A percentile compares a stretch with the other conserved stretches of the same genome.
Conservation (phyloP, 2,797 vertebrate genomes). For the Amphiprion clarkii region DNA sequence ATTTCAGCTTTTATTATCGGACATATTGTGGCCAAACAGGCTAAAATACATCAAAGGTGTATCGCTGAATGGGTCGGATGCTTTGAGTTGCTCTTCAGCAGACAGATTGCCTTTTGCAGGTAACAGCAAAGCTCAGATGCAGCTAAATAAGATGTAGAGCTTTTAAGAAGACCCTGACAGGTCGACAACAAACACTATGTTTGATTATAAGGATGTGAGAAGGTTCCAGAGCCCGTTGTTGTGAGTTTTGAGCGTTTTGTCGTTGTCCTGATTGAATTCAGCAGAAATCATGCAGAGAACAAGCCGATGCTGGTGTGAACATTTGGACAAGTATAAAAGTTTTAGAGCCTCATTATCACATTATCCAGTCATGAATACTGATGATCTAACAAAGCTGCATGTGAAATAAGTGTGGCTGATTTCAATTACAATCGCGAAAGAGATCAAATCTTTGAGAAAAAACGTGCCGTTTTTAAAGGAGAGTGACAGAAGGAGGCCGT, state of each 20-base stretch:
- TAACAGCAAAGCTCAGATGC: neutral
- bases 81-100: neutral
- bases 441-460: too few species aligned
- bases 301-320: neutral
- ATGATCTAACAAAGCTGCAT: neutral
- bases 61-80: slow-evolving; percentile 23
- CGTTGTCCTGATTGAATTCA: neutral
- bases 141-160: neutral
- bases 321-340: neutral
- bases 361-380: neutral
- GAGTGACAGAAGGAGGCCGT: too few species aligned
- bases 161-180: neutral
- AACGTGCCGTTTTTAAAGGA: too few species aligned
- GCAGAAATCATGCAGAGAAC: neutral
- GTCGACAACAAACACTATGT: neutral
- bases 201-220: neutral
- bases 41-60: neutral
- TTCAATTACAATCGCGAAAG: neutral
- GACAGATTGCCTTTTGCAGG: too few species aligned
- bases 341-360: too few species aligned
- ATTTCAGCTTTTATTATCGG: slow-evolving; percentile 1
- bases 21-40: slow-evolving; percentile 17
- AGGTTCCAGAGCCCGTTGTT: neutral
- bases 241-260: neutral
- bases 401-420: too few species aligned